Evolutionary conservation across 30 jellyfish, hydroid and myxozoan species (phyloP).

Genomic region (Aurelia coerulea): DNA sequence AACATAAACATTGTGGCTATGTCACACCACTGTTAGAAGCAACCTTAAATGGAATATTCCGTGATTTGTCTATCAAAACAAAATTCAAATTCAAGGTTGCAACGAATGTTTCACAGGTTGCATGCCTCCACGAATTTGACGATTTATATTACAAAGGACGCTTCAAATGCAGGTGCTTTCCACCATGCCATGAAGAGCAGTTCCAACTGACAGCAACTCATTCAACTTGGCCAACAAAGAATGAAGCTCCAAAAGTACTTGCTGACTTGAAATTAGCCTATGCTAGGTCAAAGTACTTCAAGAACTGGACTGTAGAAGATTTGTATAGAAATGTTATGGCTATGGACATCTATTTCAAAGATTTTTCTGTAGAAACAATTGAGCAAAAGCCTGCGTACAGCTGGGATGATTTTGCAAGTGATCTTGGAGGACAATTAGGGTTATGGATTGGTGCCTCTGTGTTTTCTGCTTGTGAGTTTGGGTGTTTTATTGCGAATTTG

Average conservation of each 20-base stretch:
- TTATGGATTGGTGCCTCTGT: conserved; percentile 56
- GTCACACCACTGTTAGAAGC: conserved; percentile 1
- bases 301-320: conserved; percentile 10
- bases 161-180: not conserved
- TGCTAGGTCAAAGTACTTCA: not conserved
- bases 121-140: not conserved
- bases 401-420: conserved; percentile 11
- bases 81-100: too few species aligned
- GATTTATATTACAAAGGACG: not conserved
- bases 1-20: conserved; percentile 1
- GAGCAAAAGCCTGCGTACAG: conserved; percentile 39
- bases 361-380: conserved; percentile 16
- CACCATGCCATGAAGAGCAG: conserved; percentile 4
- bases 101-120: too few species aligned
- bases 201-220: not conserved
- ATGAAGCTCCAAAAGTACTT: not conserved
- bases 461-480: not conserved
- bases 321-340: conserved; percentile 2
- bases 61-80: too few species aligned
- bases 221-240: conserved; percentile 17
- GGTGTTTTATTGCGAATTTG: too few species aligned
- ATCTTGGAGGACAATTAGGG: conserved; percentile 65
- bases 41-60: too few species aligned
- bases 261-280: not conserved
- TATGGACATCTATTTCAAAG: conserved; percentile 23